These are phyloP conservation scores for Sebastolobus alascanus DNA, from an alignment of 2,797 vertebrate species.

Conservation along the genomic window DNA sequence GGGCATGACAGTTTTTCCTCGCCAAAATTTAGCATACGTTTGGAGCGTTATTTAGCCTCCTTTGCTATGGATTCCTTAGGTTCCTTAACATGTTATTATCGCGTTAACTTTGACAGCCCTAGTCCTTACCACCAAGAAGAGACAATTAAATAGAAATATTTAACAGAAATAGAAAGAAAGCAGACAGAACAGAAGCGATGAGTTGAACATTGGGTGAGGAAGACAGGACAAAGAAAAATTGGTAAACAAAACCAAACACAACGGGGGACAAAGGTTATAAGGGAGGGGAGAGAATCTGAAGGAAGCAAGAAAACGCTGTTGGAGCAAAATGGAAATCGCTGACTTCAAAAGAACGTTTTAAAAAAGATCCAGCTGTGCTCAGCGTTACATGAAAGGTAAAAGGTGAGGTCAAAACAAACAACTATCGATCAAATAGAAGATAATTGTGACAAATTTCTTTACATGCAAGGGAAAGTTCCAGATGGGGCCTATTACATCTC, in stretches of 20 bases:
- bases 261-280: conserved; percentile 8
- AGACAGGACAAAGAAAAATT: conserved; percentile 1
- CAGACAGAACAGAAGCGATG: background rate
- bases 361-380: conserved; percentile 28
- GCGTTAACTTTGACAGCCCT: too few relatives aligned
- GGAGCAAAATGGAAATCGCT: conserved; percentile 60
- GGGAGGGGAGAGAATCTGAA: background rate
- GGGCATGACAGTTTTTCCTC: too few relatives aligned
- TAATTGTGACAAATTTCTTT: conserved; percentile 45
- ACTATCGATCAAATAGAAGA: conserved; percentile 9
- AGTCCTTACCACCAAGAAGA: background rate
- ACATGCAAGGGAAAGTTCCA: conserved; percentile 16
- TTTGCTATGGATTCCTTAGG: accelerated
- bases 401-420: conserved; percentile 51
- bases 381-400: conserved; percentile 52
- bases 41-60: too few relatives aligned
- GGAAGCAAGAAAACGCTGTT: conserved; percentile 41
- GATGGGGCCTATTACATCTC: conserved; percentile 14
- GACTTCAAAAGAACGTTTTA: conserved; percentile 39
- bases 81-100: too few relatives aligned
- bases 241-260: background rate
- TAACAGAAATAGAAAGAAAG: background rate
- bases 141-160: conserved; percentile 17
- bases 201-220: conserved; percentile 5
- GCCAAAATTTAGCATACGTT: too few relatives aligned